Evolutionary conservation across 2,888 invertebrate genomes (phyloP).

Genomic region (Tribolium freemani): DNA sequence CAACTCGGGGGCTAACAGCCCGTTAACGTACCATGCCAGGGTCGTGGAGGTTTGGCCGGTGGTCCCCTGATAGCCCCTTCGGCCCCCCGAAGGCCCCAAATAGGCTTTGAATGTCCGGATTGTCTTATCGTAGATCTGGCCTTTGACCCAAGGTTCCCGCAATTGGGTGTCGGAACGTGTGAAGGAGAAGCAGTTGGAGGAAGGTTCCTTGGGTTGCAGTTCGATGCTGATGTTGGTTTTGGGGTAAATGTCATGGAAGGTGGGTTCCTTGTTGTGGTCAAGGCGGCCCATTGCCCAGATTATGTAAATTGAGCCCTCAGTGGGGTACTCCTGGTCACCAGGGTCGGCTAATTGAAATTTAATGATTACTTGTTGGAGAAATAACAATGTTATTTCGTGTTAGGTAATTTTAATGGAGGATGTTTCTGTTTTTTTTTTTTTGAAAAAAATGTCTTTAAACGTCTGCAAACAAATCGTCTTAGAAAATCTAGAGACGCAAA

Average conservation of each 20-base stretch:
- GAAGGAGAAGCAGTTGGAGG: constrained; percentile 83
- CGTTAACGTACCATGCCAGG: constrained; percentile 94
- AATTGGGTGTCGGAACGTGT: constrained; percentile 68
- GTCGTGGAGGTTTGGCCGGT: constrained; percentile 80
- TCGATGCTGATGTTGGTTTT: constrained; percentile 78
- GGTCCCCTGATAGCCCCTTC: constrained; percentile 81
- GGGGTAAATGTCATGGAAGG: constrained; percentile 86
- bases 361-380: background rate
- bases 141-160: constrained; percentile 73
- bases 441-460: too few species aligned
- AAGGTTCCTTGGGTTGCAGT: constrained; percentile 76
- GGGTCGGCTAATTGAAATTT: constrained; percentile 74
- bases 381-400: too few species aligned
- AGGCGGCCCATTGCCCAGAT: constrained; percentile 90
- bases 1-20: constrained; percentile 87
- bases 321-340: constrained; percentile 81
- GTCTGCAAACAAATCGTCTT: too few species aligned
- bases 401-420: too few species aligned
- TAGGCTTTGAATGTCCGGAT: constrained; percentile 85
- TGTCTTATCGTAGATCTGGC: constrained; percentile 77
- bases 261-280: constrained; percentile 83
- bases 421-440: too few species aligned
- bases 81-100: constrained; percentile 87
- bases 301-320: constrained; percentile 73
- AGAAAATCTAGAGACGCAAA: too few species aligned